Evolutionary conservation across 2,888 invertebrate species (phyloP).

Genomic region (Amiota communis): DNA sequence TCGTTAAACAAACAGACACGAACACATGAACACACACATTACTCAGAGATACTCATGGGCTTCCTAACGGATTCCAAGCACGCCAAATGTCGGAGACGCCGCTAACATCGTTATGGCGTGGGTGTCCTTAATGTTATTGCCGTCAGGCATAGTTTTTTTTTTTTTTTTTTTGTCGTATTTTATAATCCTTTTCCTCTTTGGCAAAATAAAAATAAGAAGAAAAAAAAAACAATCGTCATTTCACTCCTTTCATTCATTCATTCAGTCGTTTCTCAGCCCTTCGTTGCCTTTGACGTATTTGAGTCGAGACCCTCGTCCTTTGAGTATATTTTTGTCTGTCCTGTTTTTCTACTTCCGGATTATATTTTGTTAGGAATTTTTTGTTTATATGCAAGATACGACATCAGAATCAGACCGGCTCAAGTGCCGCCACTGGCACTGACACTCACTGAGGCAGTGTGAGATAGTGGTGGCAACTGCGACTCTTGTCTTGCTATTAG

Average conservation of each 20-base stretch:
- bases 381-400: conserved; percentile 56
- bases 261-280: not conserved
- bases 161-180: conserved; percentile 53
- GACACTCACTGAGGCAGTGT: too few species aligned
- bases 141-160: not conserved
- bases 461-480: too few species aligned
- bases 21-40: not conserved
- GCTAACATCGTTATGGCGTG: conserved; percentile 3
- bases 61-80: conserved; percentile 59
- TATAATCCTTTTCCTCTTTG: conserved; percentile 64
- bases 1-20: conserved; percentile 34
- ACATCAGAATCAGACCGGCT: conserved; percentile 31
- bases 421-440: not conserved
- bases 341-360: conserved; percentile 56
- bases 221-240: not conserved
- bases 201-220: not conserved
- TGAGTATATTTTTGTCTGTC: not conserved
- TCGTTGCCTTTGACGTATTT: not conserved
- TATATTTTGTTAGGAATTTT: conserved; percentile 58
- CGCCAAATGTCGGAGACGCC: conserved; percentile 57
- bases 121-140: not conserved
- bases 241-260: not conserved
- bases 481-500: too few species aligned
- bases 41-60: not conserved
- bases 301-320: not conserved